phyloP scores from a whole-genome alignment of 64 coral and sea anemone species.

The Orbicella faveolata region DNA sequence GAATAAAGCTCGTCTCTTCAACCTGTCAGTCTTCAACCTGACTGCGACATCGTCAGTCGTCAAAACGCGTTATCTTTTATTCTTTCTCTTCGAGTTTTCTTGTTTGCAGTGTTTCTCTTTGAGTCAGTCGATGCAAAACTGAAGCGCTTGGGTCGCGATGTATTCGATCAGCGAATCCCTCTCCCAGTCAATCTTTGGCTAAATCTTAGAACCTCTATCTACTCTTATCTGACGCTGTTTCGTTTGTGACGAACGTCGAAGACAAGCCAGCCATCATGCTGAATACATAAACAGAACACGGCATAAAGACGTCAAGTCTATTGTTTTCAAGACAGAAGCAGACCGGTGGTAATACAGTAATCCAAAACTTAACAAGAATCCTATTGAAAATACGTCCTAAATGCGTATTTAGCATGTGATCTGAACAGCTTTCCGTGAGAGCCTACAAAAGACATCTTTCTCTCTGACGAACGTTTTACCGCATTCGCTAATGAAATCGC shows the following conservation, averaged over 20 bases:
- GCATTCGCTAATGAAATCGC: neutral
- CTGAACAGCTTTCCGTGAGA: neutral
- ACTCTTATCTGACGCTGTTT: no score
- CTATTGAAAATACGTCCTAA: neutral
- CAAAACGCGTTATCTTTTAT: neutral
- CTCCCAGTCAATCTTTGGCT: no score
- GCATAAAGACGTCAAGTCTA: neutral
- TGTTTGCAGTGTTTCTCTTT: neutral
- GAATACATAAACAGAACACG: neutral
- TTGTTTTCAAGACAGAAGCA: neutral
- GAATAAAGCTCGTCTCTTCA: neutral
- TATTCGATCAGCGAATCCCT: no score
- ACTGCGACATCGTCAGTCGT: neutral
- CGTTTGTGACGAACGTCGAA: neutral
- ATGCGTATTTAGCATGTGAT: neutral
- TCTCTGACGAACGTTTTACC: neutral
- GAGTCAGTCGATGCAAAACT: no score
- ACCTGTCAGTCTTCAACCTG: neutral
- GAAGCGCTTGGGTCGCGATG: no score
- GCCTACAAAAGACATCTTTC: neutral
- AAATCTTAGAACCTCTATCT: no score
- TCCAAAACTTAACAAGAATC: neutral
- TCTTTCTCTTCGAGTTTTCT: neutral
- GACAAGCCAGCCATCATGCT: neutral
- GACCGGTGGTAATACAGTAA: neutral